Conservation (phyloP, 1,140 invertebrate genomes). For the Aplysia californica region DNA sequence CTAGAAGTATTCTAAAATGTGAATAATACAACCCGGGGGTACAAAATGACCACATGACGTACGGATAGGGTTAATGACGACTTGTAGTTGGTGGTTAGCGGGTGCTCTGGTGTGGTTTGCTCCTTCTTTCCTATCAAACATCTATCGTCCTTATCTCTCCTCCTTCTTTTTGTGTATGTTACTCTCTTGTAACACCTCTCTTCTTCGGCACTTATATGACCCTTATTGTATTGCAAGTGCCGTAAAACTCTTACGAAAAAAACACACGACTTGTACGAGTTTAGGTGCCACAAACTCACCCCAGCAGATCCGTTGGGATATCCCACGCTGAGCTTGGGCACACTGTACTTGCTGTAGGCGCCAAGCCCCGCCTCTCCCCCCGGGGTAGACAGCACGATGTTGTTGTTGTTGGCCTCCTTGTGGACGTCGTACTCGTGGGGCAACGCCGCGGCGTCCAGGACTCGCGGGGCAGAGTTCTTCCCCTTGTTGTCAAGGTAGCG, state of each 20-base stretch:
- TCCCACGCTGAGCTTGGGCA: background rate
- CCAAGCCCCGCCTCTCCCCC: too few species aligned
- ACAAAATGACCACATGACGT: too few species aligned
- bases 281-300: background rate
- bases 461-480: background rate
- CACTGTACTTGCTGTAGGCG: background rate
- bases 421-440: background rate
- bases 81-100: too few species aligned
- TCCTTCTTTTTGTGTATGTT: too few species aligned
- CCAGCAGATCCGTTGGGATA: background rate
- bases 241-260: too few species aligned
- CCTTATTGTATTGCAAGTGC: background rate
- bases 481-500: constrained; percentile 25
- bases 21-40: too few species aligned
- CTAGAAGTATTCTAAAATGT: too few species aligned
- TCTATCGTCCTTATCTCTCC: too few species aligned
- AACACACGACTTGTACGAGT: background rate
- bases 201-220: too few species aligned
- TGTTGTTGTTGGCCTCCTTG: background rate
- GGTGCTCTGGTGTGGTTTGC: too few species aligned
- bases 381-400: background rate
- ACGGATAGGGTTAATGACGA: too few species aligned
- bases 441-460: background rate
- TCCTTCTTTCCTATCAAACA: too few species aligned
- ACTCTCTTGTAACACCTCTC: background rate